These are phyloP conservation scores for Apis florea DNA, from an alignment of 1,140 invertebrate genomes.

Conservation along the genomic window DNA sequence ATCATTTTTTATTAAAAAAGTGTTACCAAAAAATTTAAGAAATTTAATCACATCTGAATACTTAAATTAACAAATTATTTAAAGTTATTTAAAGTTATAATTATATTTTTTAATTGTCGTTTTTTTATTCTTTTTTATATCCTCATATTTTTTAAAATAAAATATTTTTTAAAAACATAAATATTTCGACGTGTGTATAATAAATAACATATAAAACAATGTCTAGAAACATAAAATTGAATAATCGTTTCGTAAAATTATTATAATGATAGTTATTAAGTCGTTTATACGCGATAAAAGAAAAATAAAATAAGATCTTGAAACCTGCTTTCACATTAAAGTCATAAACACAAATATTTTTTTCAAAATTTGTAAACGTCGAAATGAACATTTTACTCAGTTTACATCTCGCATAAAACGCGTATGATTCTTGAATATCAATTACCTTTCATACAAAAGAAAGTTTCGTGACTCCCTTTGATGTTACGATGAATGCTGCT, in stretches of 20 bases:
- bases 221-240: slow-evolving; percentile 4
- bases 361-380: slow-evolving; percentile 37
- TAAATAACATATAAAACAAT: not conserved
- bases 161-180: not conserved
- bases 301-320: slow-evolving; percentile 2
- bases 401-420: slow-evolving; percentile 54
- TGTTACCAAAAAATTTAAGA: no score
- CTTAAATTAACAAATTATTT: no score
- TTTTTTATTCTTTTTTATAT: not conserved
- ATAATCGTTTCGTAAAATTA: slow-evolving; percentile 7
- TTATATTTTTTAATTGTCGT: not conserved
- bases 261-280: not conserved
- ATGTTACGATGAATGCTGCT: not conserved
- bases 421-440: slow-evolving; percentile 50
- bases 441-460: slow-evolving; percentile 49
- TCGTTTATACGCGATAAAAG: not conserved
- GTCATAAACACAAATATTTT: not conserved
- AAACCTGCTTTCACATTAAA: not conserved
- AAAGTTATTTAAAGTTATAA: no score
- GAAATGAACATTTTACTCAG: slow-evolving; percentile 6
- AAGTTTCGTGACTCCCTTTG: slow-evolving; percentile 50
- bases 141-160: not conserved
- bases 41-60: no score
- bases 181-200: not conserved
- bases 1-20: no score